Evolutionary conservation across 2,888 invertebrate species (phyloP), one percentile per base, ranked within the genome.

Genomic region (Portevinia maculata): DNA sequence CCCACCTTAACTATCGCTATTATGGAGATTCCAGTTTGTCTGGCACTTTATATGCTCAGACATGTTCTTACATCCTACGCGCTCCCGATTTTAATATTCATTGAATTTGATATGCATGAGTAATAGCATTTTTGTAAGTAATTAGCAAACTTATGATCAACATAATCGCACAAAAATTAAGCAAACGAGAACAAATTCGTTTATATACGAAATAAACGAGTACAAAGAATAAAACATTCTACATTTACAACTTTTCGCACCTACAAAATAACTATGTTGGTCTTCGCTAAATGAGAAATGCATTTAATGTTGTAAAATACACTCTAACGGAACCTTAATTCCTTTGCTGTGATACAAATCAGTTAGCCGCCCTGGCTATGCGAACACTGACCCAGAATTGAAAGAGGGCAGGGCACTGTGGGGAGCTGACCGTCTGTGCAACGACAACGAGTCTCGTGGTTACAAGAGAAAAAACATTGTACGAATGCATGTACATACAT

Each of bases 271-370:
- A 15, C n/a, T 9, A 3, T 8, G 55, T 13, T 55, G 19, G 13
- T 57, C 13, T 39, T 64, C 13, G 41, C 41, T 30, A 32, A 30
- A 65, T 64, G 46, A 21, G n/a, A 5, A 46, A 37, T 37, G 34
- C 11, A 44, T 48, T 28, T 57, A 39, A 39, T 48, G 48, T 32
- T 70, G 59, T 73, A 53, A 79, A 73, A 73, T 65, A 15, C 46
- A 34, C 59, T 71, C 70, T 81, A 81, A 81, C 76, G 81, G 81
- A 53, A 81, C 76, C 64, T 76, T 76, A 76, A 76, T 76, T 81
- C 81, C 60, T 67, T 67, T 48, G 13, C 39, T 53, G 37, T 48
- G 81, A 81, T 76, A 81, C 65, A 70, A 65, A 81, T 81, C 81
- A 53, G 81, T 67, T 76, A 70, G 76, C 71, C 70, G 76, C 59